Conservation (phyloP, 1,140 invertebrate genomes). For the Heliconius hermathena region DNA sequence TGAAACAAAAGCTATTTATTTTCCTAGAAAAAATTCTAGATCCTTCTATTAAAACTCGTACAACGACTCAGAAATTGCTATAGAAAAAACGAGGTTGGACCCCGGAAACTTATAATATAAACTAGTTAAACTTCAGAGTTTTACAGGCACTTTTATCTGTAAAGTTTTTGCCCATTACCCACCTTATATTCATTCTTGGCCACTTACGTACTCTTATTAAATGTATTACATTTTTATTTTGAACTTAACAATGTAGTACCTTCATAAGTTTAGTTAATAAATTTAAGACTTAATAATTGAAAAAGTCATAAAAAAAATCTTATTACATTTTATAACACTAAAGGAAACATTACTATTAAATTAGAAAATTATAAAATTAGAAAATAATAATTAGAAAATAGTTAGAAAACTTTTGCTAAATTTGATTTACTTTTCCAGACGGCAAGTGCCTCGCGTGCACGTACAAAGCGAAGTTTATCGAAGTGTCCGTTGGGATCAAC, state of each 20-base stretch:
- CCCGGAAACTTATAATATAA: background rate
- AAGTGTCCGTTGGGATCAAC: constrained; percentile 94
- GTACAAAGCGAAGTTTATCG: constrained; percentile 93
- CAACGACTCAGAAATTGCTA: background rate
- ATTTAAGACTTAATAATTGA: too few species aligned
- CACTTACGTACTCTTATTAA: too few species aligned
- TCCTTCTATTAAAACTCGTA: constrained; percentile 10
- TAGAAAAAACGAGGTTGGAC: background rate
- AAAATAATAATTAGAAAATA: too few species aligned
- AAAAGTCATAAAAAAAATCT: too few species aligned
- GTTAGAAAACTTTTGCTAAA: too few species aligned
- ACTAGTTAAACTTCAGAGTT: background rate
- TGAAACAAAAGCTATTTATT: background rate
- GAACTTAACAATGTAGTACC: too few species aligned
- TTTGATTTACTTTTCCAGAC: constrained; percentile 82
- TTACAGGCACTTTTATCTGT: background rate
- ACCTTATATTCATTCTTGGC: too few species aligned
- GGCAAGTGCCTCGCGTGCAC: constrained; percentile 93
- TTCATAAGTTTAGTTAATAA: too few species aligned
- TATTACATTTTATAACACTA: background rate
- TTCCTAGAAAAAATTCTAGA: background rate
- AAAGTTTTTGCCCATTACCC: background rate
- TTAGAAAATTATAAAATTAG: too few species aligned
- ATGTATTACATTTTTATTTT: too few species aligned
- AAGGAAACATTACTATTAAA: background rate